A percentile compares a stretch with the other conserved stretches of the same genome.
phyloP scores from a whole-genome alignment of 2,113 vertebrate species.

The Podiceps cristatus region DNA sequence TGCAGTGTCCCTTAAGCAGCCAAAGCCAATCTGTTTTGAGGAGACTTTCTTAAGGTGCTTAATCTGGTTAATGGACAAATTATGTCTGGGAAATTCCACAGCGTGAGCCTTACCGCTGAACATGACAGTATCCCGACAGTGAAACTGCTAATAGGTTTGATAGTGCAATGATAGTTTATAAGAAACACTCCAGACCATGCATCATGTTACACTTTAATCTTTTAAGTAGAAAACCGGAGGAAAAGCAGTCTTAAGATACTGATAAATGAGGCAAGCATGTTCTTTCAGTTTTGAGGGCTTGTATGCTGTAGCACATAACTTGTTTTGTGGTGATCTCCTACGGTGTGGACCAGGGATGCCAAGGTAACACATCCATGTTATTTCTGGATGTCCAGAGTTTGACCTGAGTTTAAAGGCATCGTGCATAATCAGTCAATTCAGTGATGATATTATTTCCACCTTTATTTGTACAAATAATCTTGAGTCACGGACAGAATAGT shows the following conservation, averaged over 20 bases:
- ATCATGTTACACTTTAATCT: accelerated
- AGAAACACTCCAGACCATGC: background rate
- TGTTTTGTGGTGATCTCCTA: background rate
- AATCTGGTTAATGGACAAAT: slow-evolving; percentile 51
- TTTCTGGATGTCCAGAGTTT: background rate
- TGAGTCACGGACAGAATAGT: accelerated
- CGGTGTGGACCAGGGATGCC: no score
- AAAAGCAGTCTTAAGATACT: background rate
- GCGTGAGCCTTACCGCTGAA: background rate
- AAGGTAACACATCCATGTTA: accelerated
- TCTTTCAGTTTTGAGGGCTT: background rate
- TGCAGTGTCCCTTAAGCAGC: background rate
- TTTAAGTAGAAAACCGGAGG: background rate
- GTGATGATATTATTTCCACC: background rate
- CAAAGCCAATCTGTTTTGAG: slow-evolving; percentile 43
- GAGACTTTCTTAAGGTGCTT: slow-evolving; percentile 39
- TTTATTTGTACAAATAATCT: background rate
- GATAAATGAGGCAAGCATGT: background rate
- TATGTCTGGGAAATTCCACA: background rate
- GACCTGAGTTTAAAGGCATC: background rate
- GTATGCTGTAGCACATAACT: background rate
- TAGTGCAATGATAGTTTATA: background rate
- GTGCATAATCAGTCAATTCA: background rate
- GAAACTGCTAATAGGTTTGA: background rate
- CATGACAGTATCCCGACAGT: background rate